phyloP scores from a whole-genome alignment of 1,140 invertebrate genomes.

The Cryptotermes secundus region DNA sequence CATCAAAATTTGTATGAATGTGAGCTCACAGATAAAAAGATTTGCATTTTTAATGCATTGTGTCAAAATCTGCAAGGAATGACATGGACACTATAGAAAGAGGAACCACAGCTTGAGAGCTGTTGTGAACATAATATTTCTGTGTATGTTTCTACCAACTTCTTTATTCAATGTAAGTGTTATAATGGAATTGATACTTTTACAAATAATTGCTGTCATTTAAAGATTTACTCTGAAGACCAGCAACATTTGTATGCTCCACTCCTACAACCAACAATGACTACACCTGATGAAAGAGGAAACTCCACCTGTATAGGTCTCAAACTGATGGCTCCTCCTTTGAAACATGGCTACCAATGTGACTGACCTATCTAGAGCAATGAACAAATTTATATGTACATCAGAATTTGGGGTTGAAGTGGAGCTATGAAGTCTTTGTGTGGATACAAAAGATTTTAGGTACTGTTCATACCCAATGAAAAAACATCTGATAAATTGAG shows the following conservation, averaged over 20 bases:
- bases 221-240: neutral
- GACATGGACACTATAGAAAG: neutral
- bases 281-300: neutral
- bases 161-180: neutral
- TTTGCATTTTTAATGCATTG: too few relatives aligned
- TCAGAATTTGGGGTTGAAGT: neutral
- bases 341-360: neutral
- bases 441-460: neutral
- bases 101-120: constrained; percentile 3
- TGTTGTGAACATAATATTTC: neutral
- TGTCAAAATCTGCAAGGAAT: too few relatives aligned
- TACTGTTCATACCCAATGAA: neutral
- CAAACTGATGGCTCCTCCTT: constrained; percentile 2
- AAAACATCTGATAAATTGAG: neutral
- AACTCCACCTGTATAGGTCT: neutral
- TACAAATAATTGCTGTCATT: neutral
- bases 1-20: too few relatives aligned
- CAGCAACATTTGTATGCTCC: neutral
- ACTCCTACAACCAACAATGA: neutral
- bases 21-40: too few relatives aligned
- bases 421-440: neutral
- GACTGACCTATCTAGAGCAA: neutral
- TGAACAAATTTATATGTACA: constrained; percentile 3
- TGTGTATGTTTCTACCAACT: neutral
- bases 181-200: neutral